These are phyloP conservation scores for Synergus laeviventris DNA, from an alignment of 2,888 invertebrate genomes.

Conservation along the genomic window DNA sequence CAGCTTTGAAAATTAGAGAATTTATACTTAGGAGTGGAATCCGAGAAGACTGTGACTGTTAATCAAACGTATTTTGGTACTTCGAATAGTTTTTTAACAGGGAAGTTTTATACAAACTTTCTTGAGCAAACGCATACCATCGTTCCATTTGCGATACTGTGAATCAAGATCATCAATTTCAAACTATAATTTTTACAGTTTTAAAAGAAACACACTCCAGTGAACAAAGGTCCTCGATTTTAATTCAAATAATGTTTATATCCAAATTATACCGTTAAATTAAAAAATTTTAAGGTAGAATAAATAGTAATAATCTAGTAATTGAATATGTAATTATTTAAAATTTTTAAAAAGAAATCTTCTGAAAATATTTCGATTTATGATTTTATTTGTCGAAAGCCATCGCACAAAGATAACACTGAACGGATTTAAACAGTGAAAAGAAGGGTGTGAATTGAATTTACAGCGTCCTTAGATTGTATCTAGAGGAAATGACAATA, in stretches of 20 bases:
- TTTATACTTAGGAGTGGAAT: slow-evolving; percentile 47
- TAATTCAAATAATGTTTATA: slow-evolving; percentile 13
- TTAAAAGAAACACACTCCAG: slow-evolving; percentile 1
- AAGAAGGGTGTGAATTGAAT: neutral
- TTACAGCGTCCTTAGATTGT: neutral
- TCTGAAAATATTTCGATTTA: neutral
- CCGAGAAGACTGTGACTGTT: slow-evolving; percentile 50
- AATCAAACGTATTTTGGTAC: slow-evolving; percentile 51
- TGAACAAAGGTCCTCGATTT: neutral
- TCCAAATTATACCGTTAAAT: neutral
- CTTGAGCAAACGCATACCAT: slow-evolving; percentile 25
- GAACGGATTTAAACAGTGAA: neutral
- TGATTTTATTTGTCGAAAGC: neutral
- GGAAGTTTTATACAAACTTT: slow-evolving; percentile 41
- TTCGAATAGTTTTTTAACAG: slow-evolving; percentile 40
- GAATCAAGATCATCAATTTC: slow-evolving; percentile 14
- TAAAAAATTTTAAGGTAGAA: neutral
- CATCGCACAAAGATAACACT: neutral
- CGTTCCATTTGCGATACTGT: slow-evolving; percentile 4
- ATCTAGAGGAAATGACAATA: slow-evolving; percentile 50
- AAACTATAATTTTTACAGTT: slow-evolving; percentile 28
- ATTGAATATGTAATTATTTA: neutral
- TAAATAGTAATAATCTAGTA: neutral
- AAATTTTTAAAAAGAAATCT: neutral
- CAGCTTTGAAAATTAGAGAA: slow-evolving; percentile 50